A percentile compares a stretch with the other conserved stretches of the same genome.
phyloP scores from a whole-genome alignment of 2,113 vertebrate species.

The Phalacrocorax carbo region DNA sequence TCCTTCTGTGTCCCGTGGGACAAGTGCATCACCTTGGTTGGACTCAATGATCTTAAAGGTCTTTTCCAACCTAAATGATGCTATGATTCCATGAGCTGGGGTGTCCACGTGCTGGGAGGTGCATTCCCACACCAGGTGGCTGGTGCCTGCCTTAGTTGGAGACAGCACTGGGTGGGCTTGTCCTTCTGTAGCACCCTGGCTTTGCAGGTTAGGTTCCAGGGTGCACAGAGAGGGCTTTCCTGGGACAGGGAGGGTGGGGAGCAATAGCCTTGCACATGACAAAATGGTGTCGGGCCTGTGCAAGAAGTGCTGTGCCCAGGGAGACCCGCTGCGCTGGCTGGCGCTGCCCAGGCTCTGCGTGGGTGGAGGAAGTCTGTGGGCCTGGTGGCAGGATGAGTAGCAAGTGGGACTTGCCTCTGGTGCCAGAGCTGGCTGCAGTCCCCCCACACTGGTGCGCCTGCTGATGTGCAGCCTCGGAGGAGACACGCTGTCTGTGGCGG shows the following conservation, averaged over 20 bases:
- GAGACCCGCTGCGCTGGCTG: fast-evolving
- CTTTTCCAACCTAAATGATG: background rate
- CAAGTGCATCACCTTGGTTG: background rate
- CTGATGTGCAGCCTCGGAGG: background rate
- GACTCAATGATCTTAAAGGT: background rate
- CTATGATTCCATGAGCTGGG: background rate
- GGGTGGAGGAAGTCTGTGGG: background rate
- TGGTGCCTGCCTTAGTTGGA: background rate
- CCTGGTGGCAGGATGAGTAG: background rate
- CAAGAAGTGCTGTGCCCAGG: background rate
- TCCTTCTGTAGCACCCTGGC: background rate
- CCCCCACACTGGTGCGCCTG: fast-evolving
- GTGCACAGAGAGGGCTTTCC: background rate
- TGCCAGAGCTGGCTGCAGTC: background rate
- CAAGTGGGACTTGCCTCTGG: background rate
- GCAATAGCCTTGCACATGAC: background rate
- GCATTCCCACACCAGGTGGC: background rate
- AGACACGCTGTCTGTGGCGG: background rate
- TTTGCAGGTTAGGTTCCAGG: background rate
- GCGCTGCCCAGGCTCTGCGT: background rate
- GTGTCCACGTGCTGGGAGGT: background rate
- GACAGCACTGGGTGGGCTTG: background rate
- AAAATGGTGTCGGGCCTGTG: background rate
- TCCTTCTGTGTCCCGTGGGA: background rate
- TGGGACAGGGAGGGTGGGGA: background rate